Percentiles rank a stretch among this genome's conserved stretches.
Evolutionary conservation across 1,140 invertebrate genomes (phyloP).

Genomic region (Ostrea denselamellosa): DNA sequence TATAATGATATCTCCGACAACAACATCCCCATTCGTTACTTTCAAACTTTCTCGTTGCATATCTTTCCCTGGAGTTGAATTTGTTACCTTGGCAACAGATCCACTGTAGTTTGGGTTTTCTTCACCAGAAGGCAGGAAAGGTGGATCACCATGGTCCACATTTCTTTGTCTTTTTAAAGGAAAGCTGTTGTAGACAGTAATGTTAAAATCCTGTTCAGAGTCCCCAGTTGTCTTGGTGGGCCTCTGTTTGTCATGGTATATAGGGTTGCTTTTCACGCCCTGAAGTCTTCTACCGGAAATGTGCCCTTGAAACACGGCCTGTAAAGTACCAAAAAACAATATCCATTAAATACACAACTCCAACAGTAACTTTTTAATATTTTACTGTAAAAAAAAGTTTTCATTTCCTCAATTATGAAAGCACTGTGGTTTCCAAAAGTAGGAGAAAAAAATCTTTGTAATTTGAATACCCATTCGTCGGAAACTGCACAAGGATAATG

Average conservation of each 20-base stretch:
- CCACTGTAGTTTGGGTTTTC: constrained; percentile 3
- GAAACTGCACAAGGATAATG: no score
- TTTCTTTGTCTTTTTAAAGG: constrained; percentile 39
- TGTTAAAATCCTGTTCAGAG: constrained; percentile 40
- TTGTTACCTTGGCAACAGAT: background rate
- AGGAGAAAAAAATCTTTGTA: no score
- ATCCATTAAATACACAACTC: no score
- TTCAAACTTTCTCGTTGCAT: constrained; percentile 53
- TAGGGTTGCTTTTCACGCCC: constrained; percentile 50
- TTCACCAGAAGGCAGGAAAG: constrained; percentile 4
- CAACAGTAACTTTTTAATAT: no score
- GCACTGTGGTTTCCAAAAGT: no score
- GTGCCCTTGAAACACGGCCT: constrained; percentile 56
- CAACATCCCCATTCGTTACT: constrained; percentile 53
- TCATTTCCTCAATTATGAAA: no score
- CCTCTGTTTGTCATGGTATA: constrained; percentile 43
- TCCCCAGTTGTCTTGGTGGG: background rate
- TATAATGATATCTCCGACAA: constrained; percentile 55
- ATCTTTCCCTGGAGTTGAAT: background rate
- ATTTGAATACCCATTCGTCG: no score
- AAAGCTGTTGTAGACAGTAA: constrained; percentile 24
- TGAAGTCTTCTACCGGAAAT: constrained; percentile 41
- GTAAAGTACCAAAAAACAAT: constrained; percentile 25
- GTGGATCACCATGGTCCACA: constrained; percentile 7
- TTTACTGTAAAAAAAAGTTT: no score